Conservation (phyloP, 2,888 invertebrate species). For the Dryobota labecula region DNA sequence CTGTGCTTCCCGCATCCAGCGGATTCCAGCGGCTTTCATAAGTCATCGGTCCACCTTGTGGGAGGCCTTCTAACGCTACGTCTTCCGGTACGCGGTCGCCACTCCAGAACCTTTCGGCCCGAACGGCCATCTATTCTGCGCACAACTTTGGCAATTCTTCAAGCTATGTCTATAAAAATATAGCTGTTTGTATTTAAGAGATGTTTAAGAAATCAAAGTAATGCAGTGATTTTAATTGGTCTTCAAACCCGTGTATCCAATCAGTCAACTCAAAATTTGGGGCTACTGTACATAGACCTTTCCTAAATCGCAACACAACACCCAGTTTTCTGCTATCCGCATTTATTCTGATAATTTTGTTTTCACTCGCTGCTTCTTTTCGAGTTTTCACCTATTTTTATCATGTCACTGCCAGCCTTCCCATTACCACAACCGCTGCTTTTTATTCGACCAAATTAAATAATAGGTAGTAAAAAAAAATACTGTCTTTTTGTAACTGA, state of each 20-base stretch:
- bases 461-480: background rate
- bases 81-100: too few relatives aligned
- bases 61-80: too few relatives aligned
- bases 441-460: background rate
- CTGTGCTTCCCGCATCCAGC: too few relatives aligned
- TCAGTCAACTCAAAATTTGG: background rate
- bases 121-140: too few relatives aligned
- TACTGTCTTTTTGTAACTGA: too few relatives aligned
- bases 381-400: background rate
- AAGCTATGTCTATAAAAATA: too few relatives aligned
- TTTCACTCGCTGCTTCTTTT: background rate
- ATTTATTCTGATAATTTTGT: background rate
- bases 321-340: background rate
- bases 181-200: background rate
- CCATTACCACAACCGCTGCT: background rate
- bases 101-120: too few relatives aligned
- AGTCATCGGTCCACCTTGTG: too few relatives aligned
- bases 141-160: too few relatives aligned
- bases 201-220: background rate
- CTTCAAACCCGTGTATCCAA: background rate
- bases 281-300: background rate
- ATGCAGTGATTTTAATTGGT: background rate
- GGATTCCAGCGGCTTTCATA: too few relatives aligned
- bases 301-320: background rate
- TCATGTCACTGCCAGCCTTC: background rate